Percentiles rank a stretch among this genome's conserved stretches.
These are phyloP conservation scores for Luidia sarsii DNA, from an alignment of 53 echinoderm and acorn worm genomes.

Conservation along the genomic window DNA sequence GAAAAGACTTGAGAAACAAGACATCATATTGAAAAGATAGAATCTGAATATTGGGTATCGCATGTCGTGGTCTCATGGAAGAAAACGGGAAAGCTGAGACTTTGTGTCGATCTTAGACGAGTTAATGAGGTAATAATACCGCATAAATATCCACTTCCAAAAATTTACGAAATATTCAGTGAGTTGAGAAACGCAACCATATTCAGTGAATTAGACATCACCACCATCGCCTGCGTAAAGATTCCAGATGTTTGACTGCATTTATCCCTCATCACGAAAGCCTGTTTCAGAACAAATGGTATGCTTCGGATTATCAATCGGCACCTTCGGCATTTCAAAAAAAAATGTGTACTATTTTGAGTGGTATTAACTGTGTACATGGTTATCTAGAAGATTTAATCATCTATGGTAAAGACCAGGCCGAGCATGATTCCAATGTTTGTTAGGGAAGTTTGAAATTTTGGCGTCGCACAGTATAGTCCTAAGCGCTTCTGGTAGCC, in stretches of 20 bases:
- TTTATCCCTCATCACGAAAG: constrained; percentile 75
- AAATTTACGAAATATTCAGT: constrained; percentile 63
- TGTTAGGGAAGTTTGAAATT: constrained; percentile 33
- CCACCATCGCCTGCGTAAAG: constrained; percentile 54
- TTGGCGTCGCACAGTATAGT: constrained; percentile 41
- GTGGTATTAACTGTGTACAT: constrained; percentile 48
- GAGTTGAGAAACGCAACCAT: constrained; percentile 32
- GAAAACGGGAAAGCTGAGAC: constrained; percentile 52
- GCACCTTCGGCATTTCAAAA: constrained; percentile 75
- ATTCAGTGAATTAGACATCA: constrained; percentile 72
- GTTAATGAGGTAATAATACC: constrained; percentile 67
- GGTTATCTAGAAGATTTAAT: constrained; percentile 71
- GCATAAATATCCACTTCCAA: constrained; percentile 69
- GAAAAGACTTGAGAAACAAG: constrained; percentile 61
- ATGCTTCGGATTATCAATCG: constrained; percentile 70
- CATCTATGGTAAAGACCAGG: constrained; percentile 51
- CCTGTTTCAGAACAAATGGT: constrained; percentile 56
- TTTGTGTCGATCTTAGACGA: constrained; percentile 70
- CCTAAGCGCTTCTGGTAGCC: constrained; percentile 38
- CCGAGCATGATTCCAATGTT: constrained; percentile 50
- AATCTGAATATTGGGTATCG: constrained; percentile 69
- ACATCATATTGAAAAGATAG: constrained; percentile 63
- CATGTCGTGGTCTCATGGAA: constrained; percentile 64
- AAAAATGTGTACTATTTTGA: constrained; percentile 50
- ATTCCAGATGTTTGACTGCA: constrained; percentile 60